Evolutionary conservation across 2,888 invertebrate genomes (phyloP).

Genomic region (Amblyteles armatorius): DNA sequence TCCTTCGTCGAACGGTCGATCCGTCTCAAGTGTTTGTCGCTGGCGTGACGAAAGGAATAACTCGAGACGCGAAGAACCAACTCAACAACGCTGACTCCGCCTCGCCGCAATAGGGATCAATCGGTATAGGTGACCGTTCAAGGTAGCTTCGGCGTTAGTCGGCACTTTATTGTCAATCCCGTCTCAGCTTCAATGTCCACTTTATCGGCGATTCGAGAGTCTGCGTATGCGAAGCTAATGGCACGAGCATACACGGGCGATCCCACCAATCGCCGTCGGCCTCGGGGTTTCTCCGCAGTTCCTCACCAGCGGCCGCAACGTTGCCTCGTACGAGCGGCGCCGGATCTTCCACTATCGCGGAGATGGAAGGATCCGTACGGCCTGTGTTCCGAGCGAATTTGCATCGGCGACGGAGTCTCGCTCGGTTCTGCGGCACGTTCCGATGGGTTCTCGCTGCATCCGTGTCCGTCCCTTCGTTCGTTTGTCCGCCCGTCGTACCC

Average conservation of each 20-base stretch:
- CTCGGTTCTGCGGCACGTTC: background rate
- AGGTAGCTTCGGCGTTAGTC: conserved; percentile 4
- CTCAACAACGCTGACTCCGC: background rate
- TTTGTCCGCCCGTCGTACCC: background rate
- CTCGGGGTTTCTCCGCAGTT: background rate
- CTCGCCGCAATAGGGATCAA: conserved; percentile 14
- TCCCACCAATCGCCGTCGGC: conserved; percentile 3
- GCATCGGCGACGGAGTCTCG: conserved; percentile 33
- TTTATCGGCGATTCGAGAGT: conserved; percentile 17
- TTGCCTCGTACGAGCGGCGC: background rate
- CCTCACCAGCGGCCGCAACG: background rate
- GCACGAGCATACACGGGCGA: background rate
- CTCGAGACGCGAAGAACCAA: background rate
- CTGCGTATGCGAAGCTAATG: conserved; percentile 1
- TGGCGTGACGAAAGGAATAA: background rate
- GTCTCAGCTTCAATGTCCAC: conserved; percentile 23
- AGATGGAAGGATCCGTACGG: conserved; percentile 4
- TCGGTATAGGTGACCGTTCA: conserved; percentile 11
- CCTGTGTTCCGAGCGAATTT: conserved; percentile 16
- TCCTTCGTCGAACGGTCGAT: background rate
- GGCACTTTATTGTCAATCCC: conserved; percentile 4
- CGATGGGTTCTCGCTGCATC: background rate
- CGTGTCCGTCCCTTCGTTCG: background rate
- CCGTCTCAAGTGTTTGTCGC: background rate
- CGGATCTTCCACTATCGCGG: background rate